These are phyloP conservation scores for Phoxinus phoxinus DNA, from an alignment of 2,113 vertebrate genomes.

Conservation along the genomic window DNA sequence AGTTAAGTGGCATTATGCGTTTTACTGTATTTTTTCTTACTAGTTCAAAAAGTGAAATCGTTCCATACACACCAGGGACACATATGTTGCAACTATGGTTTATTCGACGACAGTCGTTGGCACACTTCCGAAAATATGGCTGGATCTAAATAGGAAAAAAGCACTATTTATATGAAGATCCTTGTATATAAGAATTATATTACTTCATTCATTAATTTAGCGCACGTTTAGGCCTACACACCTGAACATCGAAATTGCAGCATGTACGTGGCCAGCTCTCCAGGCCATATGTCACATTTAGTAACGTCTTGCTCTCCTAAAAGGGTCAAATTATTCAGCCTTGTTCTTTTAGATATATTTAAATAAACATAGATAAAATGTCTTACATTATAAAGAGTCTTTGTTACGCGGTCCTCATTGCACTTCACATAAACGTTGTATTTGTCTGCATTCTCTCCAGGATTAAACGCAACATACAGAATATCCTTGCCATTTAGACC, in stretches of 20 bases:
- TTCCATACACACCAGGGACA: slow-evolving; percentile 45
- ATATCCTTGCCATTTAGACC: not conserved
- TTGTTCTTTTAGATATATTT: not conserved
- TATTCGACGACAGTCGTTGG: slow-evolving; percentile 69
- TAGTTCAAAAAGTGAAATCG: not conserved
- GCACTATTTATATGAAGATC: not conserved
- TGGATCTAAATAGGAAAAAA: slow-evolving; percentile 68
- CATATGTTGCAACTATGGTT: slow-evolving; percentile 41
- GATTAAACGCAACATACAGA: slow-evolving; percentile 65
- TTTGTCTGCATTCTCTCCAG: slow-evolving; percentile 53
- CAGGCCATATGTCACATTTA: slow-evolving; percentile 64
- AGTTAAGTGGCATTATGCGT: not conserved
- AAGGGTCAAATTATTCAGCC: not conserved
- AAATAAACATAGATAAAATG: not conserved
- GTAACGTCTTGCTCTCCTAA: slow-evolving; percentile 54
- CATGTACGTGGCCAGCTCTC: slow-evolving; percentile 64
- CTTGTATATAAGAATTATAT: not conserved
- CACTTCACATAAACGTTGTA: slow-evolving; percentile 67
- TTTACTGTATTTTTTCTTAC: not conserved
- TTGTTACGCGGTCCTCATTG: accelerated
- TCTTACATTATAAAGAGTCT: slow-evolving; percentile 46
- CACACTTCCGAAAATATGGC: slow-evolving; percentile 70
- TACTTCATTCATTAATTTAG: not conserved
- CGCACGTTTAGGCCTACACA: slow-evolving; percentile 37
- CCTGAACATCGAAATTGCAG: slow-evolving; percentile 69